Evolutionary conservation across 2,797 vertebrate species (phyloP), one percentile per base, ranked within the genome.

Genomic region (Threskiornis aethiopicus): DNA sequence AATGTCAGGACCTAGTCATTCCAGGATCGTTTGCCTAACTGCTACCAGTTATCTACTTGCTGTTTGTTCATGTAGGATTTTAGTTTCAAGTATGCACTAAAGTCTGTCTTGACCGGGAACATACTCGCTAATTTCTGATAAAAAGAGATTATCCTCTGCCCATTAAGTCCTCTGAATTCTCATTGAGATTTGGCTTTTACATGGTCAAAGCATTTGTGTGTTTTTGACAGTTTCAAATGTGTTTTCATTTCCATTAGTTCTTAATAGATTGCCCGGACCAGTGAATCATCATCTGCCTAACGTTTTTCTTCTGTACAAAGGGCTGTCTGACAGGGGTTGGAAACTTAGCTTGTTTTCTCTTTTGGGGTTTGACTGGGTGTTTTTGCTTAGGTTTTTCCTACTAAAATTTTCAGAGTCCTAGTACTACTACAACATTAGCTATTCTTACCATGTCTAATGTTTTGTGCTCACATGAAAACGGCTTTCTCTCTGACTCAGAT

Each of bases 221-320:
- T 11, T 81, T 91, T 44, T 87, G 77, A 69, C 76, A 47, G 35
- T 75, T 93, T 52, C 51, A 29, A 73, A 64, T 72, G n/a, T 84
- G 39, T 72, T 94, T 87, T 76, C 9, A 2, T 82, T 81, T 61
- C 69, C n/a, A 11, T 87, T 73, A 76, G 66, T 66, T 69, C 82
- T 62, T 91, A 90, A 84, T 69, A 84, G 83, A 77, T 49, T 88
- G 61, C 67, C 80, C 75, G 3, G 6, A 26, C 67, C 88, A 75
- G 90, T 81, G 89, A 91, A 72, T 90, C 96, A 84, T 86, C 85
- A 78, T 66, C 70, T 87, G 78, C 89, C 65, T 85, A 8, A 31
- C 46, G 7, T 54, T 71, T 42, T 37, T 78, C 69, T 75, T 33
- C 35, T 81, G 41, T 39, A 21, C 13, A 18, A 54, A 55, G 52